A percentile compares a stretch with the other conserved stretches of the same genome.
Evolutionary conservation across 2,797 vertebrate species (phyloP).

Genomic region (Tapera naevia): DNA sequence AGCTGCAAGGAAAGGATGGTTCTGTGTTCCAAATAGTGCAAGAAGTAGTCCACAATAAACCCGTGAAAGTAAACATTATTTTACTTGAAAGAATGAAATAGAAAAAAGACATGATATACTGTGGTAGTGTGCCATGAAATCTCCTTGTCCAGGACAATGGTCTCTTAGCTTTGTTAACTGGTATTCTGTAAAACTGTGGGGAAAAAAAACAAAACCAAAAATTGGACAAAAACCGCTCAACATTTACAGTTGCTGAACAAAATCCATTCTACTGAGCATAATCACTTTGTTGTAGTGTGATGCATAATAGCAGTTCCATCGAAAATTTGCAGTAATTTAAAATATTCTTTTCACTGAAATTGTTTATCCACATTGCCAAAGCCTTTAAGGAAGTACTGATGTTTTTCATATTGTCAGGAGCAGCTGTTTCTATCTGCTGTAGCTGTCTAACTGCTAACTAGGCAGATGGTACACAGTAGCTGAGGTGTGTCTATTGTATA

Average conservation of each 20-base stretch:
- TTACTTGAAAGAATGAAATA: conserved; percentile 49
- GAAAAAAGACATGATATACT: conserved; percentile 33
- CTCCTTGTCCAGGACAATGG: conserved; percentile 61
- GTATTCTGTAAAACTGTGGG: conserved; percentile 61
- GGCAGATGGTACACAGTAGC: conserved; percentile 78
- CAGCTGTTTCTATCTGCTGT: conserved; percentile 76
- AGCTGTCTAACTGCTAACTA: conserved; percentile 55
- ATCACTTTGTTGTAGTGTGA: conserved; percentile 77
- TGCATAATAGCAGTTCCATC: conserved; percentile 77
- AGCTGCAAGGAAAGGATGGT: not conserved
- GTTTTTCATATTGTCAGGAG: conserved; percentile 75
- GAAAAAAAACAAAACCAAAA: not conserved
- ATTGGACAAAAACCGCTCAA: not conserved
- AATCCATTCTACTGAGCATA: conserved; percentile 70
- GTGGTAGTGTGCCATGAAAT: not conserved
- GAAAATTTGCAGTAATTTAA: conserved; percentile 78
- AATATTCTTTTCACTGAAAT: conserved; percentile 79
- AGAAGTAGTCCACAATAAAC: not conserved
- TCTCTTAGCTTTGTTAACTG: conserved; percentile 66
- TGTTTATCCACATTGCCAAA: conserved; percentile 76
- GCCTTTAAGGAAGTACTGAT: conserved; percentile 73
- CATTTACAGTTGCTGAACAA: conserved; percentile 73
- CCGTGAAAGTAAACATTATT: conserved; percentile 43
- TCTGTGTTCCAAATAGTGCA: not conserved
- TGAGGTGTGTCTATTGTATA: conserved; percentile 71